Evolutionary conservation across 2,113 vertebrate genomes (phyloP).

Genomic region (Mobula birostris): DNA sequence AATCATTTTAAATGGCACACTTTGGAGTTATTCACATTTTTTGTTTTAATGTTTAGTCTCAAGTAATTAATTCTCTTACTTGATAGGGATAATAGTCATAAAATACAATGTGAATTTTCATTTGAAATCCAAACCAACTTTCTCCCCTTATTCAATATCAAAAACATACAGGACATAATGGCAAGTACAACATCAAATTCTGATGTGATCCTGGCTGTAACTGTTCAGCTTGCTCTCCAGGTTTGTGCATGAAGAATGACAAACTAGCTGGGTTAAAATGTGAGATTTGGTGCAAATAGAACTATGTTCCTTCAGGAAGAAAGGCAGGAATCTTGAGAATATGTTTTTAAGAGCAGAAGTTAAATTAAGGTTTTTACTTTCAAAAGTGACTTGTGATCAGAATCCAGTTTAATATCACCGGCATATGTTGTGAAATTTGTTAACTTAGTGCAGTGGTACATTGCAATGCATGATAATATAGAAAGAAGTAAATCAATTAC

Average conservation of each 20-base stretch:
- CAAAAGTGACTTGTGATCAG: neutral
- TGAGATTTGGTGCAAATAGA: neutral
- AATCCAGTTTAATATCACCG: too few species aligned
- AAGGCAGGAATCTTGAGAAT: neutral
- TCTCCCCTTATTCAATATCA: neutral
- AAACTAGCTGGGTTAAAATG: neutral
- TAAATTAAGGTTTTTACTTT: neutral
- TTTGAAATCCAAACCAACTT: neutral
- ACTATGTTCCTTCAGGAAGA: neutral
- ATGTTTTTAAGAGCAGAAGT: neutral
- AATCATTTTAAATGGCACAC: neutral
- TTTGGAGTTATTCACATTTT: neutral
- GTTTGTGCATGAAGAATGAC: neutral
- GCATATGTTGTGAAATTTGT: too few species aligned
- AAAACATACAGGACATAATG: too few species aligned
- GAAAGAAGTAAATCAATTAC: too few species aligned
- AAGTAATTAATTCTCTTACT: neutral
- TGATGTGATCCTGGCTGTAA: neutral
- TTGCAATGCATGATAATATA: too few species aligned
- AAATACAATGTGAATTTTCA: neutral
- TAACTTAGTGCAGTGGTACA: too few species aligned
- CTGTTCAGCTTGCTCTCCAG: neutral
- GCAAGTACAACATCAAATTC: neutral
- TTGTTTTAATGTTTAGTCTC: neutral
- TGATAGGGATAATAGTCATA: neutral